Evolutionary conservation across 2,797 vertebrate genomes (phyloP).

Genomic region (Anableps anableps): DNA sequence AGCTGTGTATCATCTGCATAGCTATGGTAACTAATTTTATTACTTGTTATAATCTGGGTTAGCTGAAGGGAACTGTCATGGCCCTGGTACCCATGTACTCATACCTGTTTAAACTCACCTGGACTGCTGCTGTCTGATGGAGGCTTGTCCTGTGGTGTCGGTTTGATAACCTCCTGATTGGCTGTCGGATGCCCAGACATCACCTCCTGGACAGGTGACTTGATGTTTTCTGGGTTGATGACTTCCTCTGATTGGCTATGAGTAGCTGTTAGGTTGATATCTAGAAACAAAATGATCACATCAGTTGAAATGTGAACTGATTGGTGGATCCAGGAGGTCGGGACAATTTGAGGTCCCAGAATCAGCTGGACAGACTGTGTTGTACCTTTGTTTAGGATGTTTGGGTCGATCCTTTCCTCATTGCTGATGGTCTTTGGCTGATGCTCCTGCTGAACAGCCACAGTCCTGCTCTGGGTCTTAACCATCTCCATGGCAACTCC

Average conservation of each 20-base stretch:
- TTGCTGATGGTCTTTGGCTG: constrained; percentile 28
- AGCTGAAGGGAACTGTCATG: neutral
- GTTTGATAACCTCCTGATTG: constrained; percentile 7
- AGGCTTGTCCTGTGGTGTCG: constrained; percentile 41
- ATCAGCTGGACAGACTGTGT: neutral
- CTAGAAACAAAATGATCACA: constrained; percentile 23
- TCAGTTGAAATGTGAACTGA: neutral
- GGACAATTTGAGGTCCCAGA: neutral
- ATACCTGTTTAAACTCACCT: constrained; percentile 21
- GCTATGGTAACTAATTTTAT: too few relatives aligned
- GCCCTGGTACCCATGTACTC: neutral
- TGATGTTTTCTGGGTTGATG: constrained; percentile 4
- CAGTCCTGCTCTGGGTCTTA: neutral
- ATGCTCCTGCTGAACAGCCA: neutral
- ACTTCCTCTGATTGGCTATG: constrained; percentile 11
- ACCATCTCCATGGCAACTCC: neutral
- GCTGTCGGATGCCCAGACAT: neutral
- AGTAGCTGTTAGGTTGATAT: neutral
- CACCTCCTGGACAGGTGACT: constrained; percentile 1
- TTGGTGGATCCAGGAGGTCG: neutral
- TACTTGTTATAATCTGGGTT: too few relatives aligned
- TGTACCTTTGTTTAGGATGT: constrained; percentile 39
- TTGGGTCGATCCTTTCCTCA: neutral
- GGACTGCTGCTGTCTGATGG: constrained; percentile 24
- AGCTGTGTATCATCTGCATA: too few relatives aligned